Conservation (phyloP, 2,797 vertebrate species). For the Adelosebastes latens region DNA sequence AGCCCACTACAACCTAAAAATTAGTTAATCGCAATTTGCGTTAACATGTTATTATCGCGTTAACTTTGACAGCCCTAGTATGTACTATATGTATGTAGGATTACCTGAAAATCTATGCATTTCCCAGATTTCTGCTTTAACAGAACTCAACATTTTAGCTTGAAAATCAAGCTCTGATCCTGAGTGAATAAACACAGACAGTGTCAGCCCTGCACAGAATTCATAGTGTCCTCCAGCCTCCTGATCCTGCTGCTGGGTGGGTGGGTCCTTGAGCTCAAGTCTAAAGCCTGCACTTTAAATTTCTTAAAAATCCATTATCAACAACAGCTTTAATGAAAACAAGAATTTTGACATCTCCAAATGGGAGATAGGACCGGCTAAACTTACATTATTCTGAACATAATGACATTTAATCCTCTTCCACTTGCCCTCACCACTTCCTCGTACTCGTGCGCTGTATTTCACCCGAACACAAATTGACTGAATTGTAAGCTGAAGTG, state of each 20-base stretch:
- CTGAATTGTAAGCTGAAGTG: constrained; percentile 54
- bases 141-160: neutral
- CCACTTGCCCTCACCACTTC: constrained; percentile 34
- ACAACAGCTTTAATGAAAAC: constrained; percentile 16
- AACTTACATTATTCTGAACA: constrained; percentile 29
- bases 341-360: neutral
- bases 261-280: constrained; percentile 36
- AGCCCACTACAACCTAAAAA: too few species aligned
- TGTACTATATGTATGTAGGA: neutral
- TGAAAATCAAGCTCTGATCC: constrained; percentile 1
- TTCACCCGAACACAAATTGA: constrained; percentile 43
- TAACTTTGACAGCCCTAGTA: too few species aligned
- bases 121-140: neutral
- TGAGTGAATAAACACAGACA: neutral
- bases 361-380: neutral
- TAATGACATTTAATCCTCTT: constrained; percentile 26
- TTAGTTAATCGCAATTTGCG: too few species aligned
- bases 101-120: neutral
- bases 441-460: neutral
- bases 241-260: constrained; percentile 17
- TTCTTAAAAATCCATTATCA: constrained; percentile 44
- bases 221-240: constrained; percentile 3
- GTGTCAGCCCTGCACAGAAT: constrained; percentile 16
- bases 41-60: too few species aligned
- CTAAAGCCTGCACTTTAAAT: constrained; percentile 37